These are phyloP conservation scores for Drosophila helvetica DNA, from an alignment of 2,888 invertebrate species.

Conservation along the genomic window DNA sequence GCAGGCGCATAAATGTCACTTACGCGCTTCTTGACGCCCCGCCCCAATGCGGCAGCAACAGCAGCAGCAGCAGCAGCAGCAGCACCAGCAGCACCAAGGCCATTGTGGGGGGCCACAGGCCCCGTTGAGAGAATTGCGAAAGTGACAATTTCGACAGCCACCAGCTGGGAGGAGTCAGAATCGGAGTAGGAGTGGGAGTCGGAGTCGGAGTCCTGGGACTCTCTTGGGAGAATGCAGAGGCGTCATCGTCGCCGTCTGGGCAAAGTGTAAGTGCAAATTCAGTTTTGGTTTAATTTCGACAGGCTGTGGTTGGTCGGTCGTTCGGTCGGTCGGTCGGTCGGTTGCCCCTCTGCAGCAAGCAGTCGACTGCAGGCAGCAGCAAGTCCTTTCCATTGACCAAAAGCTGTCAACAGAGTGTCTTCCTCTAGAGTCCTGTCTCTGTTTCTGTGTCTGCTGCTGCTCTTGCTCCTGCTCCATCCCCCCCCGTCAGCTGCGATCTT, in stretches of 20 bases:
- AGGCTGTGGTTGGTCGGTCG: slow-evolving; percentile 61
- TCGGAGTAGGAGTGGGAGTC: too few relatives aligned
- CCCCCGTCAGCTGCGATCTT: slow-evolving; percentile 74
- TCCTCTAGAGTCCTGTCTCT: slow-evolving; percentile 7
- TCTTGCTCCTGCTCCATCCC: neutral
- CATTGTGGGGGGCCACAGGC: slow-evolving; percentile 57
- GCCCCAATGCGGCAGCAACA: slow-evolving; percentile 4
- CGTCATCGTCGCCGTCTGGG: slow-evolving; percentile 18
- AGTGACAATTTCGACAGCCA: slow-evolving; percentile 78
- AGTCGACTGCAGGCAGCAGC: slow-evolving; percentile 5
- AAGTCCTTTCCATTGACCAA: slow-evolving; percentile 60
- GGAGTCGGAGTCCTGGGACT: neutral
- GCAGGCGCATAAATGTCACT: slow-evolving; percentile 79
- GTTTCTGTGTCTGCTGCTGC: neutral
- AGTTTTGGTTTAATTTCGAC: slow-evolving; percentile 77
- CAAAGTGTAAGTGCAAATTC: slow-evolving; percentile 77
- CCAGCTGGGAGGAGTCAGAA: slow-evolving; percentile 20
- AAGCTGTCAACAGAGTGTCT: slow-evolving; percentile 56
- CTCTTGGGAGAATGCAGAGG: neutral
- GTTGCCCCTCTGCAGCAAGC: slow-evolving; percentile 11
- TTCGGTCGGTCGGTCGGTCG: slow-evolving; percentile 18
- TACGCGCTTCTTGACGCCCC: slow-evolving; percentile 70
- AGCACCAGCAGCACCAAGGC: slow-evolving; percentile 18
- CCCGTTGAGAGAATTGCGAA: slow-evolving; percentile 71
- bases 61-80: slow-evolving; percentile 31